These are phyloP conservation scores for Hydropsyche tenuis DNA, from an alignment of 1,140 invertebrate genomes.

Conservation along the genomic window DNA sequence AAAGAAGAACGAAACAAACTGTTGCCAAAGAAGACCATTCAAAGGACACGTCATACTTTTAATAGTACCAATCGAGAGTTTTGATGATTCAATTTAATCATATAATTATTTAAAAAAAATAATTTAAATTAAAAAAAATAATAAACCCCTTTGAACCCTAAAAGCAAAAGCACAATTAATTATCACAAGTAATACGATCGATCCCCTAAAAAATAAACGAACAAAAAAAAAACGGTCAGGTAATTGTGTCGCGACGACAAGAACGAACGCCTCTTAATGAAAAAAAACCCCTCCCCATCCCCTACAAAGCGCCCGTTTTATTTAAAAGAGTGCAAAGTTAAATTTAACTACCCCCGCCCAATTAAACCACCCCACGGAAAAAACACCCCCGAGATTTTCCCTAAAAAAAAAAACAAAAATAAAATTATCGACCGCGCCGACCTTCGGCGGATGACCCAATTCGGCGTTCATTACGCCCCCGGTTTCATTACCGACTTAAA, in stretches of 20 bases:
- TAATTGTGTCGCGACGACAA: slow-evolving; percentile 17
- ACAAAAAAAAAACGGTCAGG: neutral
- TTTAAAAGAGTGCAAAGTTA: slow-evolving; percentile 32
- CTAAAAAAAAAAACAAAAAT: neutral
- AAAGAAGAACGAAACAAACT: too few species aligned
- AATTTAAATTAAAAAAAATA: neutral
- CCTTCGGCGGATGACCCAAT: slow-evolving; percentile 48
- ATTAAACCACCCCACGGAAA: slow-evolving; percentile 16
- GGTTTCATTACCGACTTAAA: slow-evolving; percentile 50
- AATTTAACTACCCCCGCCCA: slow-evolving; percentile 33
- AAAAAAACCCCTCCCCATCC: slow-evolving; percentile 5
- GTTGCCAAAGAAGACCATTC: too few species aligned
- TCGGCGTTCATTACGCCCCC: slow-evolving; percentile 48
- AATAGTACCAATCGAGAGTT: too few species aligned
- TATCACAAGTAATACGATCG: slow-evolving; percentile 17
- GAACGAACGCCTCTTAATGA: neutral
- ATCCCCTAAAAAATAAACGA: neutral
- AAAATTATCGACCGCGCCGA: slow-evolving; percentile 46
- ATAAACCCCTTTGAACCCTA: neutral
- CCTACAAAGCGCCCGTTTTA: neutral
- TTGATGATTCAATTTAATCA: too few species aligned
- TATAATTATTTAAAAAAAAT: neutral
- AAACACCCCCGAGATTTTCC: neutral
- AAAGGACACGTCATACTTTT: too few species aligned
- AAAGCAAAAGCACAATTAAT: slow-evolving; percentile 1